Evolutionary conservation across 2,797 vertebrate species (phyloP), one percentile per base, ranked within the genome.

Genomic region (Coranthus polyacanthus): DNA sequence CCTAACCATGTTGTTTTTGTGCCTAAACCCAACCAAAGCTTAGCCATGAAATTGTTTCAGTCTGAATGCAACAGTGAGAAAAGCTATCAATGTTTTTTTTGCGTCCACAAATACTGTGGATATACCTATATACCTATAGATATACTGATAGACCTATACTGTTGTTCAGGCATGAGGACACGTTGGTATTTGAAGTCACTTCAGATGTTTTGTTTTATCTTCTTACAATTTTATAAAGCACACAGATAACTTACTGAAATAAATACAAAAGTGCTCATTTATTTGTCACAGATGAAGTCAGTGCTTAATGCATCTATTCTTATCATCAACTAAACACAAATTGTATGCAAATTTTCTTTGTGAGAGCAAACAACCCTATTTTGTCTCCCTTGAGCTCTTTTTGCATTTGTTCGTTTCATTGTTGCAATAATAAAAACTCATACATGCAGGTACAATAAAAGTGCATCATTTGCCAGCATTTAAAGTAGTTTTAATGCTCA

Each of bases 401-500:
- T 41, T 74, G 22, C 43, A 59, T 38, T 45, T 21, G 8, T 64
- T 10, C 49, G n/a, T 54, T 52, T 61, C 37, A 47, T 6, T 66
- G 65, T 39, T 47, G 53, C 24, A 51, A 20, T 45, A 44, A 15
- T 29, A 20, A 53, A 29, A 4, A 46, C 2, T 3, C 20, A 20
- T 12, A 45, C 5, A 13, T 1, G 36, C 11, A 53, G 54, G 24
- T 50, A 62, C 16, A 58, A 61, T 72, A 29, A 56, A 22, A 21
- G 10, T 45, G 16, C n/a, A 58, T 43, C 6, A 68, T 73, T 21
- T 59, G n/a, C n/a, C n/a, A n/a, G n/a, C n/a, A n/a, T n/a, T n/a
- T n/a, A n/a, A 50, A 55, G 56, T 22, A 17, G n/a, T 12, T 55
- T 45, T 38, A 16, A 42, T 32, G 12, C 2, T 32, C 12, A 29